These are phyloP conservation scores for Alethe castanea DNA, from an alignment of 2,113 vertebrate genomes.

Conservation along the genomic window DNA sequence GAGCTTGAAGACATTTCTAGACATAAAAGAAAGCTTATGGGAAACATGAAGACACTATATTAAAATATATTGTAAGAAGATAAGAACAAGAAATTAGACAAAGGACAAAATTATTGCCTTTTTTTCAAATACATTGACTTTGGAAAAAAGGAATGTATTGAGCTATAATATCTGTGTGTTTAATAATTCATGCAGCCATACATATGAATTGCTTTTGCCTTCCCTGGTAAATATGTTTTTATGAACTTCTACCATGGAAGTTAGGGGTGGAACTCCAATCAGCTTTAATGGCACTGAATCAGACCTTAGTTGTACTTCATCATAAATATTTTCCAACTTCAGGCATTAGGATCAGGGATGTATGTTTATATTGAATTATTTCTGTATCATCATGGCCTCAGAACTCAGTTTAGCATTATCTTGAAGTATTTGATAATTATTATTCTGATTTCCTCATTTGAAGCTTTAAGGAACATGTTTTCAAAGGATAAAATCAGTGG, in stretches of 20 bases:
- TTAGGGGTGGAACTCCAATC: not conserved
- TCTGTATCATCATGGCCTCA: not conserved
- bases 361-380: conserved; percentile 1
- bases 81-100: not conserved
- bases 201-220: conserved; percentile 18
- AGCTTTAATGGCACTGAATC: not conserved
- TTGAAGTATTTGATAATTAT: not conserved
- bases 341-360: not conserved
- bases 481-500: not conserved
- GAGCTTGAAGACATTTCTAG: not conserved
- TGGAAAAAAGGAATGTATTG: not conserved
- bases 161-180: not conserved
- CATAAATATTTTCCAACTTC: conserved; percentile 11
- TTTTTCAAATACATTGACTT: not conserved
- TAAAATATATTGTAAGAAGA: not conserved
- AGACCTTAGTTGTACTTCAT: not conserved
- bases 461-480: not conserved
- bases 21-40: not conserved
- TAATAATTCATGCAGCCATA: not conserved
- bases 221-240: conserved; percentile 4
- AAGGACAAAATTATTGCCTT: not conserved
- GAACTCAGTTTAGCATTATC: not conserved
- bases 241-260: not conserved
- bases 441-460: not conserved
- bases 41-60: not conserved